Evolutionary conservation across 2,888 invertebrate genomes (phyloP), one percentile per base, ranked within the genome.

Genomic region (Beris morrisii): DNA sequence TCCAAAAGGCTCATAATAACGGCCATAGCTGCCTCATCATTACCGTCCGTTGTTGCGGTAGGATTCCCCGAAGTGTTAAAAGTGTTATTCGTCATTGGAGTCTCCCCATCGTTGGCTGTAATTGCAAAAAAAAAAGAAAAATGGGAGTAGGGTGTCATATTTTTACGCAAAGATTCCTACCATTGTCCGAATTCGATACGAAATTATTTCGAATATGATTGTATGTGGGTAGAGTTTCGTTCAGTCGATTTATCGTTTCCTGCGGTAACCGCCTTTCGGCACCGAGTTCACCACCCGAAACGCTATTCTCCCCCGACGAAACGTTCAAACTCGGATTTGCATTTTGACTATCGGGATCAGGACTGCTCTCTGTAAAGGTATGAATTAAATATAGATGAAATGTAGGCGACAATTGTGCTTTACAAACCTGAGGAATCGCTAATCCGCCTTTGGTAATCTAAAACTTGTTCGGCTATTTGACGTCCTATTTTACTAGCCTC

Each of bases 1-100:
- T 94, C 94, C 53, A 94, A 81, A 30, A 94, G 84, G 77, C 91
- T 93, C 93, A 94, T 93, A 73, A 94, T 92, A 71, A 93, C 93
- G 1, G 93, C 92, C 92, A 94, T 93, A 5, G 93, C 92, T 3
- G 93, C 93, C 76, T 94, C 94, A 73, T 93, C 92, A 76, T 91
- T 92, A 48, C 90, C 91, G 74, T 92, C 91, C 52, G 85, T 83
- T 0, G 83, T 80, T 52, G 71, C 74, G 71, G 71, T 69, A 63
- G 69, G 73, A 69, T 65, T 70, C 53, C 73, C 73, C 5, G 76
- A 66, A 13, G 67, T 66, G 44, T 65, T 52, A 28, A 64, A 55
- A 32, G 32, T 63, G 12, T 44, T 57, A 5, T 54, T 63, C 13
- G 64, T 48, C 46, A 55, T 30, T 13, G 61, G 38, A 15, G 68